Percentiles rank a stretch among this genome's conserved stretches.
Evolutionary conservation across 2,888 invertebrate species (phyloP).

Genomic region (Germaria angustata): DNA sequence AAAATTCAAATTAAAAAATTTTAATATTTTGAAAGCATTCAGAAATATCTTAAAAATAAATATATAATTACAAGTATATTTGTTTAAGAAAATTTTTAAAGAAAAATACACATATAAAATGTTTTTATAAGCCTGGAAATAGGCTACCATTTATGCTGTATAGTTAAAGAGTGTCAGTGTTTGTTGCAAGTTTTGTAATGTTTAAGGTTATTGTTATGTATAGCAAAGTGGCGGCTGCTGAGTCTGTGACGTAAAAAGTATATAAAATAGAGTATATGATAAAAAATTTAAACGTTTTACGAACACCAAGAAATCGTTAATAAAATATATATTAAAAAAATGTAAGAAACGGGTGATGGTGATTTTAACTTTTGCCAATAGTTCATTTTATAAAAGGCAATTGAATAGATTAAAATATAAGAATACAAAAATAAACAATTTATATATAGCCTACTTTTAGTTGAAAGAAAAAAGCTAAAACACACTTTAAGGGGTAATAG

Average conservation of each 20-base stretch:
- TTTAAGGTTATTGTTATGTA: conserved; percentile 67
- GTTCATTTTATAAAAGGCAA: conserved; percentile 27
- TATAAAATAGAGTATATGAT: conserved; percentile 46
- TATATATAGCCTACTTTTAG: conserved; percentile 29
- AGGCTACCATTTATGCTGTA: conserved; percentile 51
- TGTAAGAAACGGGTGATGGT: conserved; percentile 19
- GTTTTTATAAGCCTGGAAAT: conserved; percentile 45
- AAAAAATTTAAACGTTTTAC: conserved; percentile 23
- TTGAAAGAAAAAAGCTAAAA: neutral
- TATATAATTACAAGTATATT: neutral
- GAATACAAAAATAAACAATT: neutral
- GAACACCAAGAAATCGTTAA: conserved; percentile 26
- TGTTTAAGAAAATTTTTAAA: neutral
- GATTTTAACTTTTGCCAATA: conserved; percentile 17
- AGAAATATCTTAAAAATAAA: neutral
- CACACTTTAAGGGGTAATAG: neutral
- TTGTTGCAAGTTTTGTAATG: conserved; percentile 59
- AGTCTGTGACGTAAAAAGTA: conserved; percentile 65
- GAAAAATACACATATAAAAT: conserved; percentile 2
- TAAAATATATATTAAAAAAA: conserved; percentile 7
- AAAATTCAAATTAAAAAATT: neutral
- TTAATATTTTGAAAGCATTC: neutral
- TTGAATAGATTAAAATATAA: neutral
- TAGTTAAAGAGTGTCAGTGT: conserved; percentile 42
- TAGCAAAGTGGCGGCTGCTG: conserved; percentile 67